Evolutionary conservation across 2,113 vertebrate genomes (phyloP), one percentile per base, ranked within the genome.

Genomic region (Euleptes europaea): DNA sequence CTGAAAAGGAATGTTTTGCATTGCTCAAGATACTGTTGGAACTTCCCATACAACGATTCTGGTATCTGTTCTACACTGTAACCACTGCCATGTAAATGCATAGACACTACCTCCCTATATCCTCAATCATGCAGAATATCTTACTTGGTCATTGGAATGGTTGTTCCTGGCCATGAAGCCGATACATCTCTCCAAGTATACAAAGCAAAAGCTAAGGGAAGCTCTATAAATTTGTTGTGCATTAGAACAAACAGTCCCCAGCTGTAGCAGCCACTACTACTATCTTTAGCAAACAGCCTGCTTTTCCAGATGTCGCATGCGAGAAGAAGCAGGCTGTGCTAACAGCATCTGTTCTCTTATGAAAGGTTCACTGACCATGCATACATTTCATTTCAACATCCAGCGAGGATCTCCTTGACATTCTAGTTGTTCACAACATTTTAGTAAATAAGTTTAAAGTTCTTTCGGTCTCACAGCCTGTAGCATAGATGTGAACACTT

Each of bases 341-440:
- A 77, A 66, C 72, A 74, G 70, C 80, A 83, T 75, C 82, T 83
- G 82, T 49, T 60, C 14, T 63, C 38, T 73, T 44, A 83, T 31
- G 51, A 73, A 60, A 63, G 60, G 21, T 49, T 84, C 40, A 75
- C n/a, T 76, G 72, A 6, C 14, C 42, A 51, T 75, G 42, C 60
- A 12, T 31, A 38, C 57, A 66, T 38, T 49, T 66, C 21, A 31
- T 75, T 69, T 51, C 54, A 83, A 8, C 31, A 38, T 75, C n/a
- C 73, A 76, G 26, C 31, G n/a, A 28, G 19, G 38, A 51, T 38
- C 33, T 76, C 42, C 33, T 51, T 31, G 73, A 49, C 14, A 38
- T 60, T 57, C 17, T 12, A 21, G 35, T 72, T 51, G 63, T 60
- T 84, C 14, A 17, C 74, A 84, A 35, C 26, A 66, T 69, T 19